Conservation (phyloP, 2,888 invertebrate species). For the Chalcosyrphus nemorum region DNA sequence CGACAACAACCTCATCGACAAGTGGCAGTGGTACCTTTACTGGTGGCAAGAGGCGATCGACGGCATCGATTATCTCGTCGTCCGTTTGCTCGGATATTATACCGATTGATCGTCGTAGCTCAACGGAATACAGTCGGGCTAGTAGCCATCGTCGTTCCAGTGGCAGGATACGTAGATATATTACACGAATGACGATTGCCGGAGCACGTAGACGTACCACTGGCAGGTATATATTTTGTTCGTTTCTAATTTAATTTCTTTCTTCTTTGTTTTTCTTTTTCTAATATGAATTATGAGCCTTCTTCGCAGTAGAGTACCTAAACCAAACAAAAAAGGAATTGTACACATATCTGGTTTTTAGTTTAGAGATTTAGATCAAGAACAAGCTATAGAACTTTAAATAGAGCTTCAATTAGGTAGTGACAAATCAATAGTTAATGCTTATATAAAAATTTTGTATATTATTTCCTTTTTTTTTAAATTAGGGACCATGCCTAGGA, state of each 20-base stretch:
- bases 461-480: too few relatives aligned
- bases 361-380: too few relatives aligned
- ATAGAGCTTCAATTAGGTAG: too few relatives aligned
- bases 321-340: not conserved
- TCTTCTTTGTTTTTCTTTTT: constrained; percentile 10
- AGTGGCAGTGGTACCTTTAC: constrained; percentile 80
- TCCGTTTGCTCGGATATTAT: constrained; percentile 80
- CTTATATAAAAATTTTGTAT: too few relatives aligned
- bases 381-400: too few relatives aligned
- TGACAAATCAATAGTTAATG: too few relatives aligned
- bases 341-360: not conserved
- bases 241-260: constrained; percentile 42
- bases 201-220: constrained; percentile 81
- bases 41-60: constrained; percentile 80
- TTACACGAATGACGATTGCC: constrained; percentile 81
- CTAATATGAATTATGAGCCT: constrained; percentile 34
- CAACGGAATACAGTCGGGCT: constrained; percentile 80
- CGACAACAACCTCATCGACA: constrained; percentile 80
- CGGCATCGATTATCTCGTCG: constrained; percentile 81
- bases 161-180: constrained; percentile 80
- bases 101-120: constrained; percentile 80
- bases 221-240: constrained; percentile 79
- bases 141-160: constrained; percentile 79
- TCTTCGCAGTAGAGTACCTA: not conserved
- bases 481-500: too few relatives aligned